Base-by-base conservation (phyloP, 1,140 invertebrate species). In the Drosophila repleta region DNA sequence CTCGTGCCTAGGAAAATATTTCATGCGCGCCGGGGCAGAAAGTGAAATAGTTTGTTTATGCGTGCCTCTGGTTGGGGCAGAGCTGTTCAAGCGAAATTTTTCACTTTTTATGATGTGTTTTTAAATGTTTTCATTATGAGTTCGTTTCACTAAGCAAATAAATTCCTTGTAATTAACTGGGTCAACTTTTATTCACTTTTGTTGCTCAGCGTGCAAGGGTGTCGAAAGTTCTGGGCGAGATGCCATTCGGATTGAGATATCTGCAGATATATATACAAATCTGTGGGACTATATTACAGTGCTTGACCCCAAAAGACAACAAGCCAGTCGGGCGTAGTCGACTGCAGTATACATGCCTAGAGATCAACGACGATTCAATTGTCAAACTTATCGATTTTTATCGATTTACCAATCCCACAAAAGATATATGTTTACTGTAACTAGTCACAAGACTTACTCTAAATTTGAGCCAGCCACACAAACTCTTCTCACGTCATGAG, bases 51-150 rank as follows among this genome's bases (percentile, higher is more conserved):
- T 78, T 35, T 85, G 82, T 85, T 85, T 85, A 85, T 85, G 78
- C 82, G 73, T 51, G 74, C 69, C 81, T 87, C 77, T 74, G 72
- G 74, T 21, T 63, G 57, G 46, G 57, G 35, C 45, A 45, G 55
- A 51, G 20, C 41, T 39, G 18, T 32, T 46, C 17, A 20, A 35
- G 53, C 29, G 55, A 67, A 67, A 53, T 65, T 51, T 48, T 29
- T 32, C 15, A 21, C 21, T 57, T 61, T 85, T 87, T 88, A 85
- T 88, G 82, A 85, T 87, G 82, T 78, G 82, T 72, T 85, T 69
- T 82, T 79, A 88, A 88, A 88, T 87, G 82, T 79, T 82, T 87
- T 69, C 71, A 82, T 88, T 85, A 82, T 79, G 69, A 88, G 64
- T 53, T 35, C 64, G 64, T 79, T 85, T 76, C 78, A 82, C 76